These are phyloP conservation scores for Notiomystis cincta DNA, from an alignment of 2,113 vertebrate genomes.

Conservation along the genomic window DNA sequence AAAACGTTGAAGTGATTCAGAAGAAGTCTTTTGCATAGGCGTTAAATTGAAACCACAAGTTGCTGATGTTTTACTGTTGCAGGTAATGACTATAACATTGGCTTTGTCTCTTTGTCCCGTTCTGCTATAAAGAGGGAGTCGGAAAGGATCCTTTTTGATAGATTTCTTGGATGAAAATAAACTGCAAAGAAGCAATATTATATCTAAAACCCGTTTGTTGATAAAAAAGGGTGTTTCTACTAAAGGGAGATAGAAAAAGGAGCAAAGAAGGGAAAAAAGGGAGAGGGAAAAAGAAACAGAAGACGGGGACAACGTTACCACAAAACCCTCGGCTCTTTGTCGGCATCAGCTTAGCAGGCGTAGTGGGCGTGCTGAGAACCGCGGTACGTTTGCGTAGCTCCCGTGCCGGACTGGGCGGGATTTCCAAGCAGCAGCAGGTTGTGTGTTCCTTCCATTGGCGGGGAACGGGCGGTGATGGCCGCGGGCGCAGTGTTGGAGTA, in stretches of 20 bases:
- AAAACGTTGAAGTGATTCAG: neutral
- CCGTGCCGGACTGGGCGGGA: neutral
- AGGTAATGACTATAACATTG: neutral
- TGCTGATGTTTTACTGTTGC: neutral
- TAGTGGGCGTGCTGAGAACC: rapidly evolving
- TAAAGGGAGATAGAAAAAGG: neutral
- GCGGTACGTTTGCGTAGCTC: neutral
- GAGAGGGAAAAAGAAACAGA: neutral
- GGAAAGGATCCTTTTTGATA: neutral
- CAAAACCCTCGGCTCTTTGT: too few species aligned
- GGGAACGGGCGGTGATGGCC: too few species aligned
- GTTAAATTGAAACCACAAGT: neutral
- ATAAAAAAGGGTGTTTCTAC: neutral
- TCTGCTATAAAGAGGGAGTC: neutral
- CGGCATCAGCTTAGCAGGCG: neutral
- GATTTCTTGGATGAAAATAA: neutral
- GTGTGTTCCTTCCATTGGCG: rapidly evolving
- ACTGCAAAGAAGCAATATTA: neutral
- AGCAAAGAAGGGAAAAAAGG: neutral
- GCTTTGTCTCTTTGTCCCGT: neutral
- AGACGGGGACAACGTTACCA: neutral
- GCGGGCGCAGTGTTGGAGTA: neutral
- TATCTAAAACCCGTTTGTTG: neutral
- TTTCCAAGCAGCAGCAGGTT: neutral
- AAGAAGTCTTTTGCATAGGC: neutral